Percentiles rank a stretch among this genome's conserved stretches.
Evolutionary conservation across 1,140 invertebrate genomes (phyloP).

Genomic region (Eurytemora carolleeae): DNA sequence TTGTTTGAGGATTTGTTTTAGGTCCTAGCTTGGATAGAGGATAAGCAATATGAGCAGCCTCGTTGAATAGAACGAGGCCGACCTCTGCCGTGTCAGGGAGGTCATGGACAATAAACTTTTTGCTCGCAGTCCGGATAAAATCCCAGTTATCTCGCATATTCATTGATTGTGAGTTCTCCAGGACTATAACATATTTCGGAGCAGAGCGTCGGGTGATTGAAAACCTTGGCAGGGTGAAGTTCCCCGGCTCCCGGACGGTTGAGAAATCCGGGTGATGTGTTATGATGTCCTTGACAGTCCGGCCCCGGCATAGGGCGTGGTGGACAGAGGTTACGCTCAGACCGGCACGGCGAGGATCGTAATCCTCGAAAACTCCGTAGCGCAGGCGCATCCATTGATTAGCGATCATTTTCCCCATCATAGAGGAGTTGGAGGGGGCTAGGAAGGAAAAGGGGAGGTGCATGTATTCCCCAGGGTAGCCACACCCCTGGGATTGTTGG

Average conservation of each 20-base stretch:
- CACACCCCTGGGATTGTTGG: conserved; percentile 36
- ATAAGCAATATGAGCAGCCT: conserved; percentile 3
- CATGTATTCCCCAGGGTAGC: conserved; percentile 36
- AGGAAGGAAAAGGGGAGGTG: conserved; percentile 30
- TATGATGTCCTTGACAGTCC: conserved; percentile 1
- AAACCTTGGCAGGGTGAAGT: not conserved
- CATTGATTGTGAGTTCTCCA: conserved; percentile 12
- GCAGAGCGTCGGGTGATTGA: not conserved
- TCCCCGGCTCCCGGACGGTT: not conserved
- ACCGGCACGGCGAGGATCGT: conserved; percentile 21
- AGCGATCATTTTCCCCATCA: conserved; percentile 31
- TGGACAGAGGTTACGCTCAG: not conserved
- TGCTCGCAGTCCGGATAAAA: conserved; percentile 5
- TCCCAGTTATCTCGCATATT: conserved; percentile 5
- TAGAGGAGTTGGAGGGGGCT: conserved; percentile 16
- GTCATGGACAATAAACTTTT: conserved; percentile 4
- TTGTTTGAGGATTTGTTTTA: not conserved
- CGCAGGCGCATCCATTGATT: conserved; percentile 43
- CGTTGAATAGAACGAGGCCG: conserved; percentile 10
- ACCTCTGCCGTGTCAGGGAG: not conserved
- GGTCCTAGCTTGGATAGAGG: not conserved
- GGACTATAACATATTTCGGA: conserved; percentile 10
- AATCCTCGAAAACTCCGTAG: conserved; percentile 47
- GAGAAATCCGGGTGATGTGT: not conserved
- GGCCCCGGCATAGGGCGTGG: conserved; percentile 1